Percentiles rank a stretch among this genome's conserved stretches.
Conservation (phyloP, 1,140 invertebrate species). For the Daktulosphaira vitifoliae region DNA sequence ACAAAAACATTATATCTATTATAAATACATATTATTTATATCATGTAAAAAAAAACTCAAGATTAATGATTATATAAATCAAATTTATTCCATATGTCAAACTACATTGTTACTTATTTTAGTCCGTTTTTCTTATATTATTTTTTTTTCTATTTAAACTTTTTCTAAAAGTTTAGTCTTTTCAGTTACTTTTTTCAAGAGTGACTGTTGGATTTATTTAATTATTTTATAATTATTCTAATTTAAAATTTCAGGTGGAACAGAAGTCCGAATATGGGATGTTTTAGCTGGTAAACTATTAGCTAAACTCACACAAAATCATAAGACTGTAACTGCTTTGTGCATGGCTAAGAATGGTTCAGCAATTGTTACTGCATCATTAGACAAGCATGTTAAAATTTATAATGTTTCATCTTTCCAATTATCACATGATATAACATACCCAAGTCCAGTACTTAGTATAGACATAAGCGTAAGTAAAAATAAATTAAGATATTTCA, state of each 20-base stretch:
- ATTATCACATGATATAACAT: slow-evolving; percentile 78
- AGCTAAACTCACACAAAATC: slow-evolving; percentile 70
- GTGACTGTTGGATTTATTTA: too few species aligned
- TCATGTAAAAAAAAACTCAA: too few species aligned
- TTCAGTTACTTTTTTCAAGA: too few species aligned
- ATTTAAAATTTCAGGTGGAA: slow-evolving; percentile 74
- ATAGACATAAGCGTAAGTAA: slow-evolving; percentile 63
- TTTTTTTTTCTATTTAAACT: too few species aligned
- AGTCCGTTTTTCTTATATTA: too few species aligned
- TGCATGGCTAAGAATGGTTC: slow-evolving; percentile 67
- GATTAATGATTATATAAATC: too few species aligned
- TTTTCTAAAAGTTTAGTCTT: too few species aligned
- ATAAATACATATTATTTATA: too few species aligned
- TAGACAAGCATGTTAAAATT: slow-evolving; percentile 91
- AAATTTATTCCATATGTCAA: too few species aligned
- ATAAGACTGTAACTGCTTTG: slow-evolving; percentile 87
- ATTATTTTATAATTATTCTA: slow-evolving; percentile 17
- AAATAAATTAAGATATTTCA: too few species aligned
- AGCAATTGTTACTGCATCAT: slow-evolving; percentile 75
- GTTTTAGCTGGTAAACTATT: slow-evolving; percentile 75
- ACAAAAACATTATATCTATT: too few species aligned
- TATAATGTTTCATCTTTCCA: slow-evolving; percentile 82
- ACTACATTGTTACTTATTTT: too few species aligned
- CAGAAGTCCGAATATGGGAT: slow-evolving; percentile 90
- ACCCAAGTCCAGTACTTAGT: slow-evolving; percentile 82